Evolutionary conservation across 2,113 vertebrate species (phyloP), one percentile per base, ranked within the genome.

Genomic region (Cebidichthys violaceus): DNA sequence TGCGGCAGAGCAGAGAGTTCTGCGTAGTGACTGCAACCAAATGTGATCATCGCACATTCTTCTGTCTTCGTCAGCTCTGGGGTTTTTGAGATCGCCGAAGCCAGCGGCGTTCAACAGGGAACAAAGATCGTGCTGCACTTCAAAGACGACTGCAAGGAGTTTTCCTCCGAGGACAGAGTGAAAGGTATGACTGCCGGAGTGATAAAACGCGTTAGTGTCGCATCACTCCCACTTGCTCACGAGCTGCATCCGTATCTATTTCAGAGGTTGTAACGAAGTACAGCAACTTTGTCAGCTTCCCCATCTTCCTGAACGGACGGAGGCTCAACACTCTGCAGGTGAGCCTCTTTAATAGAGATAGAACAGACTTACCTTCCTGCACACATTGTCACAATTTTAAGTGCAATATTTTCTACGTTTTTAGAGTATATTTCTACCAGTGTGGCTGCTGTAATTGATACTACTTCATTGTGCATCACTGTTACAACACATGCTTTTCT

Each of bases 221-320:
- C 29, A 4, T 74, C 52, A 0, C 4, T 67, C 9, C 10, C 45
- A 1, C 3, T 15, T 7, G 27, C 29, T 52, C 0, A 70, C 45
- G 13, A 69, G 13, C 41, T 54, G 22, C 35, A 13, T 27, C 54
- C 37, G 13, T 61, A 0, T 90, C 24, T 77, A 77, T 85, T 88
- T 14, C 94, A 99, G 98, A 97, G 64, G 96, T 99, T 75, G 96
- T 99, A 35, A 98, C 95, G 27, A 99, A 99, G 86, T 99, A 99
- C 91, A 99, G 98, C 94, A 99, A 99, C 94, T 99, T 99, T 45
- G 95, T 99, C 88, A 98, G 96, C 92, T 99, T 98, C 77, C 97
- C 98, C 0, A 92, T 99, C 77, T 99, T 96, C 87, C 96, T 99
- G 70, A 99, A 99, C 0, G 98, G 98, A 74, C 96, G 94, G 41